phyloP scores from a whole-genome alignment of 2,113 vertebrate species.

The Ascaphus truei region DNA sequence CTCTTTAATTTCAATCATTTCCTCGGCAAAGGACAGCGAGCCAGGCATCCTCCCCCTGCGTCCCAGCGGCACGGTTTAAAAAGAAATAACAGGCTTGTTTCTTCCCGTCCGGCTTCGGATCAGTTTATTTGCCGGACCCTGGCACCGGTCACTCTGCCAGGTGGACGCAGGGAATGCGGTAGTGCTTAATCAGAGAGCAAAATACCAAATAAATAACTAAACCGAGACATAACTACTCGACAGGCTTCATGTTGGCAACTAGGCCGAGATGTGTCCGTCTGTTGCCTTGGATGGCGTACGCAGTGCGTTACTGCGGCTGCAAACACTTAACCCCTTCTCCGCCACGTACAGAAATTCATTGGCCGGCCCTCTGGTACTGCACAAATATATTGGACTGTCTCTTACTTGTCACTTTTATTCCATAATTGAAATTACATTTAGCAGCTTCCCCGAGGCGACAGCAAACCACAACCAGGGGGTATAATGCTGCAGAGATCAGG shows the following conservation, averaged over 20 bases:
- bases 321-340: too few relatives aligned
- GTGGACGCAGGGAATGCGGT: background rate
- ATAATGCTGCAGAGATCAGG: too few relatives aligned
- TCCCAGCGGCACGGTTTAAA: background rate
- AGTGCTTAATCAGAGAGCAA: background rate
- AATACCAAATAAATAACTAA: background rate
- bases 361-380: too few relatives aligned
- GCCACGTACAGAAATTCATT: too few relatives aligned
- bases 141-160: background rate
- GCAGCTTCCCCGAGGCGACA: too few relatives aligned
- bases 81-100: background rate
- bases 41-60: background rate
- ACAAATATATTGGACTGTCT: too few relatives aligned
- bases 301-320: too few relatives aligned
- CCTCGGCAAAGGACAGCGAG: background rate
- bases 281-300: background rate
- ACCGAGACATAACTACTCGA: background rate
- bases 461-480: too few relatives aligned
- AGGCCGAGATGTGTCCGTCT: constrained; percentile 4
- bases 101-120: background rate
- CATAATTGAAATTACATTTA: too few relatives aligned
- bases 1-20: background rate
- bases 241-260: background rate
- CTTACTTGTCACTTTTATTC: too few relatives aligned
- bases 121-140: background rate